Evolutionary conservation across 2,888 invertebrate genomes (phyloP).

Genomic region (Agapostemon virescens): DNA sequence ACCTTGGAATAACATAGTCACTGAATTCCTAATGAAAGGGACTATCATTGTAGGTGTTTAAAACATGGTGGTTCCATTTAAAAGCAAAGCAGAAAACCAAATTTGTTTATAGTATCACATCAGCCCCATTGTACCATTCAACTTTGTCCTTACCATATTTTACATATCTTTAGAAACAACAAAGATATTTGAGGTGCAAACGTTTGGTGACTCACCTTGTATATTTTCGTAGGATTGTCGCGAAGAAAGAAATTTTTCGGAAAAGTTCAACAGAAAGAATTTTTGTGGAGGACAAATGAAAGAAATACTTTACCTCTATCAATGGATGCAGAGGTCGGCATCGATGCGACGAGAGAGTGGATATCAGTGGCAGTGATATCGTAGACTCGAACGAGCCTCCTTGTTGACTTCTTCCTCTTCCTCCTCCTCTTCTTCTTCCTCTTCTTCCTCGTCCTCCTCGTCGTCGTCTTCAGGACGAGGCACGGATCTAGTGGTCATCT

Average conservation of each 20-base stretch:
- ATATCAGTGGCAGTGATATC: slow-evolving; percentile 63
- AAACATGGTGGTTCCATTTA: too few relatives aligned
- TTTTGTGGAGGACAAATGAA: neutral
- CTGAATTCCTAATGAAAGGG: too few relatives aligned
- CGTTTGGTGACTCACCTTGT: too few relatives aligned
- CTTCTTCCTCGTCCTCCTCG: slow-evolving; percentile 72
- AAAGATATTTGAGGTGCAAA: too few relatives aligned
- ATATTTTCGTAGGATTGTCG: neutral
- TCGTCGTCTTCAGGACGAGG: slow-evolving; percentile 73
- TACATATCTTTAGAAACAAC: too few relatives aligned
- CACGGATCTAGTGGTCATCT: slow-evolving; percentile 74
- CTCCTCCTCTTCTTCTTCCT: slow-evolving; percentile 58
- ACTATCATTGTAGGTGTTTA: too few relatives aligned
- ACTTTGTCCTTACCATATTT: too few relatives aligned
- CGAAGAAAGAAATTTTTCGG: neutral
- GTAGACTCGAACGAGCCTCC: slow-evolving; percentile 46
- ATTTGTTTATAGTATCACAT: too few relatives aligned
- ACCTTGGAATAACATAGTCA: too few relatives aligned
- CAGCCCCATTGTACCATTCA: too few relatives aligned
- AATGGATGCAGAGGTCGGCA: slow-evolving; percentile 71
- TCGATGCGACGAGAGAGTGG: slow-evolving; percentile 65
- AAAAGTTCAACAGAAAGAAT: neutral
- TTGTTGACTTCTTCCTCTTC: slow-evolving; percentile 56
- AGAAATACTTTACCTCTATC: slow-evolving; percentile 68
- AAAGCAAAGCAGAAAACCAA: too few relatives aligned